These are phyloP conservation scores for Spermophilus dauricus DNA, from an alignment of 2,113 vertebrate species.

Conservation along the genomic window DNA sequence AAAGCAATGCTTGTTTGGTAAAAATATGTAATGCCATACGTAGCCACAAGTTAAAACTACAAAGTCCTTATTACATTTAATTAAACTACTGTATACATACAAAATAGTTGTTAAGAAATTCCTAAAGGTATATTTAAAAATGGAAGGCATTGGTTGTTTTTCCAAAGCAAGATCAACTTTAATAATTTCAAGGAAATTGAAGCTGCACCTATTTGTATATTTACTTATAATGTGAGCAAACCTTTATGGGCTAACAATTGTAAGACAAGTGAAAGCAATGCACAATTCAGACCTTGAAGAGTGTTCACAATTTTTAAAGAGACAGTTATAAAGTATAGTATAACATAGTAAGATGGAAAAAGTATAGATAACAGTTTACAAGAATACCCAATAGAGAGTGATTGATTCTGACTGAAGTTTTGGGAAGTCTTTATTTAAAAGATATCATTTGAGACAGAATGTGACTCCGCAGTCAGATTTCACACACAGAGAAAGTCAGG, in stretches of 20 bases:
- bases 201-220: background rate
- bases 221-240: background rate
- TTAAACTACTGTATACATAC: background rate
- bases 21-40: background rate
- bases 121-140: background rate
- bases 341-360: background rate
- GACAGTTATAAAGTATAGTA: background rate
- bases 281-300: background rate
- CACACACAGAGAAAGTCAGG: background rate
- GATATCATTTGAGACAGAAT: background rate
- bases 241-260: background rate
- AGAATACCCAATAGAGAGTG: background rate
- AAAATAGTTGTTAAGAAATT: background rate
- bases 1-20: background rate
- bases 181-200: background rate
- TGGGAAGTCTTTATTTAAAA: background rate
- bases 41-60: background rate
- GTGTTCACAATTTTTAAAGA: background rate
- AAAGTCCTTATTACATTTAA: background rate
- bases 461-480: background rate
- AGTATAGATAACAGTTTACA: background rate
- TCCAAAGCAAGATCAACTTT: background rate
- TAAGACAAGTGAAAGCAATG: background rate
- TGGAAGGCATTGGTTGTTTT: background rate
- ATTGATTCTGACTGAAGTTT: background rate